These are phyloP conservation scores for Ephydatia muelleri DNA, from an alignment of 37 sponge, comb jelly and placozoan genomes.

Conservation along the genomic window DNA sequence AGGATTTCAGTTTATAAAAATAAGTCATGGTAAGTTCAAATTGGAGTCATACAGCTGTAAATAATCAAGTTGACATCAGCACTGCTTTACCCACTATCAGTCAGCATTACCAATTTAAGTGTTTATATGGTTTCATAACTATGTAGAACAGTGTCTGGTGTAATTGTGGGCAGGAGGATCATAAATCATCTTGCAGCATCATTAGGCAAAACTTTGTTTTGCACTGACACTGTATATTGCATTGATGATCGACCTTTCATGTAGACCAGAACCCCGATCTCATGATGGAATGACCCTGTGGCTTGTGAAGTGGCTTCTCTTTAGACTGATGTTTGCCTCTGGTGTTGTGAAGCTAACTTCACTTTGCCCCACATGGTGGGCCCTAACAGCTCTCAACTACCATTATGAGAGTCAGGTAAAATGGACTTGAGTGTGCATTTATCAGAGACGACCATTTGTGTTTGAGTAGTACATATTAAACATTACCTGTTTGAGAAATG, in stretches of 20 bases:
- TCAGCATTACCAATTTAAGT: no score
- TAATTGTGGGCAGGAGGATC: neutral
- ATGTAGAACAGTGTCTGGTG: no score
- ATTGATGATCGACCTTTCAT: neutral
- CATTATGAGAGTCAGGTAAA: constrained; percentile 86
- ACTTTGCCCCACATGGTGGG: constrained; percentile 94
- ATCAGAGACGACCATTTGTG: no score
- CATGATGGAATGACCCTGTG: constrained; percentile 74
- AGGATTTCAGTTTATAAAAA: no score
- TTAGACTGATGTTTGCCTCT: constrained; percentile 97
- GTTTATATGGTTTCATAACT: no score
- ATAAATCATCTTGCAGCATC: no score
- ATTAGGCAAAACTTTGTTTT: neutral
- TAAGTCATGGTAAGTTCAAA: no score
- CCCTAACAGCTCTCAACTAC: constrained; percentile 81
- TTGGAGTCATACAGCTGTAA: no score
- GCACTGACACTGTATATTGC: neutral
- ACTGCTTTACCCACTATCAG: no score
- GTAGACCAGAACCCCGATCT: constrained; percentile 23
- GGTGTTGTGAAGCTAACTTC: constrained; percentile 96
- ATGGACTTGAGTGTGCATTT: neutral
- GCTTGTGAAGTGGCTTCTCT: constrained; percentile 91
- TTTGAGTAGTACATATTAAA: no score
- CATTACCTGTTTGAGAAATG: no score
- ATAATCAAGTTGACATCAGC: no score